Base-by-base conservation (phyloP, 2,113 vertebrate species). In the Dromiciops gliroides region DNA sequence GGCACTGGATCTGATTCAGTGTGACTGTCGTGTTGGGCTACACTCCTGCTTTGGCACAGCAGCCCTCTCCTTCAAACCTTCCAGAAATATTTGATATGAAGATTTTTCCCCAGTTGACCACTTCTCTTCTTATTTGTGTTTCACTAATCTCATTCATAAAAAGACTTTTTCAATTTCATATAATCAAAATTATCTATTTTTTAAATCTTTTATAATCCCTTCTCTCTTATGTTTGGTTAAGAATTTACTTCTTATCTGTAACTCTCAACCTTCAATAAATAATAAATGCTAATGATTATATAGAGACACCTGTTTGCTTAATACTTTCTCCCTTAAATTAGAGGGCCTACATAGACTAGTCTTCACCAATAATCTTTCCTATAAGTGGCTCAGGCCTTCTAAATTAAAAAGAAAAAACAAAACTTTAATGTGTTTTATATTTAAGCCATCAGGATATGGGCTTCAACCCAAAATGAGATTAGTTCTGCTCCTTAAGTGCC, bases 361-460 rank as follows among this genome's bases (percentile, higher is more conserved):
- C 94, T 83, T 83, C 6, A 83, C 67, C 19, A 83, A 44, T 44
- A 44, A 75, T 75, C 16, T 22, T 19, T 75, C 37, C 96, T 96
- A 92, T 97, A 97, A 96, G 95, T 91, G 93, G 96, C 94, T 91
- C 31, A n/a, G 25, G 83, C 83, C 96, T 94, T 97, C 97, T 97
- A 98, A 96, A 97, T 96, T 97, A 96, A 97, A 83, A 83, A 83
- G 67, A 37, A 83, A 83, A 83, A 83, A 44, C 67, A 83, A 96
- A 93, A 90, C 95, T 94, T 93, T 97, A 97, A 97, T 98, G 97
- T 92, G 91, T 94, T 97, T 97, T 97, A 89, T 97, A 97, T 97
- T 98, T 98, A 97, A 97, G 95, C 96, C 90, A 12, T 95, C 92
- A 97, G 95, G 93, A 89, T 96, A 51, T 95, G 97, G 97, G 97